Base-by-base conservation (phyloP, 2,888 invertebrate species). In the Achlya flavicornis region DNA sequence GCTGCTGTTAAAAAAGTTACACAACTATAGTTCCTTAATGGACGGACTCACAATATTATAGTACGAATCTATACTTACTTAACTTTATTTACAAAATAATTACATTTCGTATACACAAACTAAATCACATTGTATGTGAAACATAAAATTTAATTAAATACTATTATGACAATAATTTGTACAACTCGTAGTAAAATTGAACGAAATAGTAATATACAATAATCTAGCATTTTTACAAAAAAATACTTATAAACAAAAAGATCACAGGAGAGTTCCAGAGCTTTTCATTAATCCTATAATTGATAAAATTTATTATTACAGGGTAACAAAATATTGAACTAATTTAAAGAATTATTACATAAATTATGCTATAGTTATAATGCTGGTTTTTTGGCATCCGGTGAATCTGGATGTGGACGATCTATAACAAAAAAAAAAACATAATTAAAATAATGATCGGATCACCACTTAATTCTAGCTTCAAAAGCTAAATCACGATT, bases 261-360 rank as follows among this genome's bases (percentile, higher is more conserved):
- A 93, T 93, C 93, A 93, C 93, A 93, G 93, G 88, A 89, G 90
- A 92, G 93, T 93, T 93, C 93, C 92, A 93, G 90, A 92, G 92
- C 90, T 88, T 87, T 84, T 81, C 75, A 65, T 73, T 67, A 71
- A 62, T 66, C 66, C 72, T 78, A 79, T 69, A 84, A 75, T 76
- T 78, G 76, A 81, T 80, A 83, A 81, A 80, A 78, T 80, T 77
- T 79, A 79, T 81, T 78, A 79, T 73, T 77, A 83, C 76, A 83
- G 79, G 91, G 91, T 91, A 91, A 91, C 91, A 89, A 86, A 81
- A 78, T 85, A 87, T 82, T 83, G 76, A 82, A 80, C 78, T 86
- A 85, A 73, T 73, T 70, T 77, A 72, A 76, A 77, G 74, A 67
- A 77, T 75, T 74, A 77, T 74, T 74, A 38, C 74, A 75, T 78